phyloP scores from a whole-genome alignment of 2,888 invertebrate genomes.

The Hipparchia semele region DNA sequence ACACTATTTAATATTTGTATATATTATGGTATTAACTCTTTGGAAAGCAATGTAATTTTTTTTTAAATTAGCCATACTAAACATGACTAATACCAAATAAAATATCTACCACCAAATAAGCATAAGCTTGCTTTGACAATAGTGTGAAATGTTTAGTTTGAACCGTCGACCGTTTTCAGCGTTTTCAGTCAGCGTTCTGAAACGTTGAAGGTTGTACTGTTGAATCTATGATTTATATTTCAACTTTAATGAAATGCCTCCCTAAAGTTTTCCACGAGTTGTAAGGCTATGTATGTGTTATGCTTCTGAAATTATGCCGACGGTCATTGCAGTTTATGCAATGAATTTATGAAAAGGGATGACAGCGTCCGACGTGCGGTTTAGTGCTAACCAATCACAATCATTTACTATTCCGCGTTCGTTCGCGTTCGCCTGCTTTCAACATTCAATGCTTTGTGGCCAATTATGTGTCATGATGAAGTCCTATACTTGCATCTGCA shows the following conservation, averaged over 20 bases:
- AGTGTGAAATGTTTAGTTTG: no score
- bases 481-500: no score
- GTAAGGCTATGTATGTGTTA: neutral
- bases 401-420: constrained; percentile 6
- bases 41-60: no score
- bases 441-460: constrained; percentile 7
- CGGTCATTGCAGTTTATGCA: neutral
- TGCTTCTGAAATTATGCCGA: constrained; percentile 5
- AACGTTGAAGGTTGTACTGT: no score
- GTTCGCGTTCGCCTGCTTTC: constrained; percentile 6
- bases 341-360: neutral
- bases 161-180: no score
- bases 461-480: neutral
- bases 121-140: no score
- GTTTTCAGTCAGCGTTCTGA: no score
- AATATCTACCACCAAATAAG: no score
- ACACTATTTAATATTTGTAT: no score
- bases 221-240: neutral
- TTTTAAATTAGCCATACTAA: no score
- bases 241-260: neutral
- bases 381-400: constrained; percentile 11
- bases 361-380: neutral
- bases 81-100: no score
- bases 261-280: neutral
- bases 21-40: no score